Evolutionary conservation across 1,140 invertebrate species (phyloP), one percentile per base, ranked within the genome.

Genomic region (Polypedilum pembai): DNA sequence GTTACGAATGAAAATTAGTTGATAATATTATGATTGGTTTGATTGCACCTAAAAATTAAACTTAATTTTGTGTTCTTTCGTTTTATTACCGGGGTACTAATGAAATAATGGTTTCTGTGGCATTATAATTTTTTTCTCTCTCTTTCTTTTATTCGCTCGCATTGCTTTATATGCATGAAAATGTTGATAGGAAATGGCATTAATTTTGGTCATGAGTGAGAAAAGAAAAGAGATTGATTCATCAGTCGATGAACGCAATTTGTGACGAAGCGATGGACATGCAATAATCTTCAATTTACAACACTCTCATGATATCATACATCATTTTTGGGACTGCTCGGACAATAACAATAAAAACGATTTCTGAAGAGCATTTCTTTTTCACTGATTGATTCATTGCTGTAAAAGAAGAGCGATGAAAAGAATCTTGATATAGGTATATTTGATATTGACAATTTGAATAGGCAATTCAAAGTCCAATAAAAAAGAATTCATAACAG

Each of bases 401-500:
- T n/a, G 15, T n/a, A 56, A 69, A 69, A 20, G 15, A 18, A 1
- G 65, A 69, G n/a, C n/a, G n/a, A n/a, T n/a, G n/a, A n/a, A n/a
- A n/a, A n/a, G 65, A 69, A 69, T 18, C 65, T 18, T 69, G 20
- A 69, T 69, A 69, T 18, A 33, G 5, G 24, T 33, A n/a, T n/a
- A n/a, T 33, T 33, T 33, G 5, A 33, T 18, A 18, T 69, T 69
- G 65, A 69, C 65, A 69, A 69, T 69, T 69, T 69, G 65, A 69
- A 69, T 69, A 69, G 45, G 8, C 45, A 56, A n/a, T 69, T 69
- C n/a, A 21, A 20, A 20, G n/a, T 20, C 65, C 17, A 69, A 20
- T 56, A 56, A n/a, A 56, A 45, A 56, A 56, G 45, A 56, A 56
- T 56, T 56, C 45, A n/a, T 18, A 69, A 18, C 65, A 69, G 10